Evolutionary conservation across 1,140 invertebrate species (phyloP).

Genomic region (Branchinecta lynchi): DNA sequence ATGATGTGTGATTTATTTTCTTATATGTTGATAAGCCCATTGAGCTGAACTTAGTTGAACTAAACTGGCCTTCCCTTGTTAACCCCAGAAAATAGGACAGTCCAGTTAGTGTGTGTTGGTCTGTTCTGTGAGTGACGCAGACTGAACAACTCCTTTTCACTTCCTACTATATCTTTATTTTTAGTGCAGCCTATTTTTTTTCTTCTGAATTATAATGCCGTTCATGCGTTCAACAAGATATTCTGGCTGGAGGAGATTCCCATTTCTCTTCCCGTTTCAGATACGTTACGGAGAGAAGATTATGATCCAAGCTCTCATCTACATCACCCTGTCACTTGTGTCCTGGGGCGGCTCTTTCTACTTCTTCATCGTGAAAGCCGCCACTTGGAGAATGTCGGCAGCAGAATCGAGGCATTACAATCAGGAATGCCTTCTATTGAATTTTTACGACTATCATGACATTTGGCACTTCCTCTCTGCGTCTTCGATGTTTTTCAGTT

Average conservation of each 20-base stretch:
- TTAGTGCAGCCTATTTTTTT: too few species aligned
- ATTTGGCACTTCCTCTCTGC: conserved; percentile 80
- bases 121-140: too few species aligned
- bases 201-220: too few species aligned
- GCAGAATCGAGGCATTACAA: conserved; percentile 61
- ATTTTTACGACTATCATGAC: conserved; percentile 75
- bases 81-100: too few species aligned
- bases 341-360: conserved; percentile 52
- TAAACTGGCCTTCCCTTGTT: too few species aligned
- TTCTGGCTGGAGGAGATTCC: not conserved
- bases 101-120: too few species aligned
- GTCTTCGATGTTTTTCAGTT: conserved; percentile 69
- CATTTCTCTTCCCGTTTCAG: conserved; percentile 34
- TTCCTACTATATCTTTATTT: too few species aligned
- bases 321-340: conserved; percentile 44
- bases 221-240: too few species aligned
- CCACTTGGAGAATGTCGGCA: conserved; percentile 63
- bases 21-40: too few species aligned
- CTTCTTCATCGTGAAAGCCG: conserved; percentile 59
- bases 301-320: conserved; percentile 41
- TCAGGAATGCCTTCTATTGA: conserved; percentile 50
- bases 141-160: too few species aligned
- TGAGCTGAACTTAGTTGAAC: too few species aligned
- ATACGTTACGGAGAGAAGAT: conserved; percentile 50
- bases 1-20: too few species aligned